Base-by-base conservation (phyloP, 2,888 invertebrate species). In the Tiliacea citrago region DNA sequence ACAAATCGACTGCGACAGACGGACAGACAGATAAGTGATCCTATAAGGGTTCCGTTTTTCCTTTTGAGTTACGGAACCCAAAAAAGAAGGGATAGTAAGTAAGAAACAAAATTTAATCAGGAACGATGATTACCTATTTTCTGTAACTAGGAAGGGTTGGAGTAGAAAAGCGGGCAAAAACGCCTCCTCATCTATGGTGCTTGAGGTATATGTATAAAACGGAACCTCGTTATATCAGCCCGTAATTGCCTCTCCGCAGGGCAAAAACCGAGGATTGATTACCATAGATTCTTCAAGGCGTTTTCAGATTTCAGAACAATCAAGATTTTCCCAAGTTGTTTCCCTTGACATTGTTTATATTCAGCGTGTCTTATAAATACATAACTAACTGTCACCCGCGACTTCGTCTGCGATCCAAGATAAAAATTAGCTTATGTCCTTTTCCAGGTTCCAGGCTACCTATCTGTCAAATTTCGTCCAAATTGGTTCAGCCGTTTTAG, bases 61-160 rank as follows among this genome's bases (percentile, higher is more conserved):
- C 29, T 29, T 29, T 29, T 29, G 29, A 29, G 29, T 1, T 3
- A 29, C 1, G 29, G 29, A 39, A 39, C 39, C 5, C 39, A 39
- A 4, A 39, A 39, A 39, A 39, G 6, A 39, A 39, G 5, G 9
- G 45, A 35, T 12, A 39, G 29, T 35, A 29, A 13, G 21, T 13
- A 72, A 53, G 35, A 47, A 79, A 68, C 60, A 45, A 75, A 78
- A 71, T 73, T n/a, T 47, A 78, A 83, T 82, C 55, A 63, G 42
- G 29, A 58, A 49, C 58, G 62, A 81, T 85, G 73, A 58, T 68
- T 29, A 63, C 16, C 53, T 70, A 45, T 51, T 77, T 72, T 51
- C 55, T n/a, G 60, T 57, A 58, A 60, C 60, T 57, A 58, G 58
- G n/a, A 57, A 81, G 60, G 42, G 45, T 69, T 67, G 35, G n/a